Conservation (phyloP, 2,797 vertebrate species). For the Rhinatrema bivittatum region DNA sequence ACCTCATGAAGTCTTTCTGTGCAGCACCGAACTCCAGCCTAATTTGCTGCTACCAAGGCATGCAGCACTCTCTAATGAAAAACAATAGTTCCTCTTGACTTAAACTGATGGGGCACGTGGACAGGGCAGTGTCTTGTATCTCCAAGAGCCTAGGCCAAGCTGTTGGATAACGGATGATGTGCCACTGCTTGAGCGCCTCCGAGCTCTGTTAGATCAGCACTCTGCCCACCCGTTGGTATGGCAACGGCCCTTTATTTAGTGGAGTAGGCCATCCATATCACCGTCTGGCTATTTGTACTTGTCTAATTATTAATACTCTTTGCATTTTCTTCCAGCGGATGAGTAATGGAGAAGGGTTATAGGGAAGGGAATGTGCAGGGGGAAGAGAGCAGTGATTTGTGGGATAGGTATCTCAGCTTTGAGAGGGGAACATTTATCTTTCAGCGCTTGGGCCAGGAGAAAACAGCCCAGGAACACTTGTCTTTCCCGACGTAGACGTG, state of each 20-base stretch:
- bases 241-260: conserved; percentile 69
- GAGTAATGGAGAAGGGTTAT: conserved; percentile 77
- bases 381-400: conserved; percentile 76
- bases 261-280: conserved; percentile 63
- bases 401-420: conserved; percentile 76
- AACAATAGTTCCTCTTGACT: conserved; percentile 66
- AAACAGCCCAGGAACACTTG: conserved; percentile 63
- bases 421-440: conserved; percentile 80
- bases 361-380: conserved; percentile 60
- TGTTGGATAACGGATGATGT: conserved; percentile 50
- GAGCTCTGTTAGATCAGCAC: conserved; percentile 22
- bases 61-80: background rate
- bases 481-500: background rate
- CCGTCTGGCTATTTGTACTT: conserved; percentile 77
- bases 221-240: conserved; percentile 50
- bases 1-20: too few species aligned
- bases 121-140: conserved; percentile 15
- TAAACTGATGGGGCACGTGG: conserved; percentile 42
- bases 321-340: conserved; percentile 76
- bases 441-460: conserved; percentile 43
- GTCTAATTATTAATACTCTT: conserved; percentile 90
- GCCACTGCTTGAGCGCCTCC: conserved; percentile 23
- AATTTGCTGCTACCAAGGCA: background rate
- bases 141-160: background rate
- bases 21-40: background rate